Percentiles rank a stretch among this genome's conserved stretches.
Evolutionary conservation across 1,140 invertebrate genomes (phyloP).

Genomic region (Papilio glaucus): DNA sequence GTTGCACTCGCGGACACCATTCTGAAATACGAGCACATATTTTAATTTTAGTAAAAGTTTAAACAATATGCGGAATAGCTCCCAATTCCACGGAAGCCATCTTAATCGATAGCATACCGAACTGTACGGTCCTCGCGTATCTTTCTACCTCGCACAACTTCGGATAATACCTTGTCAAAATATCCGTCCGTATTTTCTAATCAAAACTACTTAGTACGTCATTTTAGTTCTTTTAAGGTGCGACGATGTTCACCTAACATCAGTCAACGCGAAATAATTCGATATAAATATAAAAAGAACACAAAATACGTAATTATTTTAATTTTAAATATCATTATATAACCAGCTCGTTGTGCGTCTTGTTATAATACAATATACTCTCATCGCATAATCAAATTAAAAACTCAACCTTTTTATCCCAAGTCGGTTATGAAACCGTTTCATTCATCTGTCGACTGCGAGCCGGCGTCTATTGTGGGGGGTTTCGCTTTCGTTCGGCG

Average conservation of each 20-base stretch:
- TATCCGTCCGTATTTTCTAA: too few species aligned
- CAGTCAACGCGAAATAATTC: neutral
- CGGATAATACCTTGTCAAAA: too few species aligned
- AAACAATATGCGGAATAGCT: neutral
- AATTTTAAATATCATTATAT: neutral
- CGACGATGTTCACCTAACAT: too few species aligned
- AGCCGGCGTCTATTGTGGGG: slow-evolving; percentile 57
- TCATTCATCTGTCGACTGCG: slow-evolving; percentile 7
- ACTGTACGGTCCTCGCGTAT: too few species aligned
- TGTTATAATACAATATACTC: slow-evolving; percentile 31
- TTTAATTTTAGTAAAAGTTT: neutral
- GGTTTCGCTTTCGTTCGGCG: slow-evolving; percentile 67
- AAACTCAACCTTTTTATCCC: slow-evolving; percentile 25
- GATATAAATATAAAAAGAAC: slow-evolving; percentile 6
- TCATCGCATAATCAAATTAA: slow-evolving; percentile 35
- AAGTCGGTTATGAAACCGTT: slow-evolving; percentile 18
- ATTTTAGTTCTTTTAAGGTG: too few species aligned
- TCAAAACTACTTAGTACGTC: too few species aligned
- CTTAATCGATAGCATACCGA: too few species aligned
- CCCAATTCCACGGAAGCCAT: neutral
- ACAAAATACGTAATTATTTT: neutral
- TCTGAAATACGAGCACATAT: slow-evolving; percentile 61
- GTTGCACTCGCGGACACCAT: slow-evolving; percentile 91
- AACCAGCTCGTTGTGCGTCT: neutral
- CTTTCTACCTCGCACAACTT: too few species aligned